Percentiles rank a stretch among this genome's conserved stretches.
These are phyloP conservation scores for Gari tellinella DNA, from an alignment of 2,888 invertebrate species.

Conservation along the genomic window DNA sequence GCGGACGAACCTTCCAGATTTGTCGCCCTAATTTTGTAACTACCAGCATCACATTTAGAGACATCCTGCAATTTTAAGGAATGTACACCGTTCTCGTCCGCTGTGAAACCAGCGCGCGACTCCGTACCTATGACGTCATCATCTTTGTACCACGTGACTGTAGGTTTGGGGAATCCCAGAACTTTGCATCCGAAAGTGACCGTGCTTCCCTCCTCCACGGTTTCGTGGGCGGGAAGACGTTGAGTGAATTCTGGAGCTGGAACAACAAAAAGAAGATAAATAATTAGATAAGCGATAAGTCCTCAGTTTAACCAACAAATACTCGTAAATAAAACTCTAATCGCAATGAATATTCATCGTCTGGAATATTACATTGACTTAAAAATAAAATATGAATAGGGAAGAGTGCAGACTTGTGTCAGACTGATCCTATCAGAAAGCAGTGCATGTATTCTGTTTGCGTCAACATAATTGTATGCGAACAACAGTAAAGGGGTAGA, in stretches of 20 bases:
- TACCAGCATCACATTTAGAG: conserved; percentile 76
- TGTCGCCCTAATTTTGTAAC: conserved; percentile 73
- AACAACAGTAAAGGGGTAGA: no score
- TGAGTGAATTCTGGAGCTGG: conserved; percentile 75
- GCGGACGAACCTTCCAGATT: conserved; percentile 77
- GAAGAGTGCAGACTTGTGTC: no score
- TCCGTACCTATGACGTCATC: conserved; percentile 65
- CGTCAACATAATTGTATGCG: no score
- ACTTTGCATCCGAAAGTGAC: conserved; percentile 72
- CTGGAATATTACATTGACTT: no score
- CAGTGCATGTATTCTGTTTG: no score
- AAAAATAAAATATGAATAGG: no score
- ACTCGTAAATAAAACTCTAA: no score
- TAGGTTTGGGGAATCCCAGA: conserved; percentile 72
- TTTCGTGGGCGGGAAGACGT: conserved; percentile 70
- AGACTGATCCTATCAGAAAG: no score
- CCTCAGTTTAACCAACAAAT: no score
- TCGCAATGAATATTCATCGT: no score
- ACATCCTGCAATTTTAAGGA: conserved; percentile 68
- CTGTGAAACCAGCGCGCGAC: conserved; percentile 62
- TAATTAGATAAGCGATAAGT: no score
- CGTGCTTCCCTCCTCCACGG: conserved; percentile 70
- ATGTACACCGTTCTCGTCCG: conserved; percentile 65
- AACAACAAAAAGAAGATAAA: conserved; percentile 22
- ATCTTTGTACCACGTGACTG: conserved; percentile 73